These are phyloP conservation scores for Mystacides longicornis DNA, from an alignment of 2,888 invertebrate species.

Conservation along the genomic window DNA sequence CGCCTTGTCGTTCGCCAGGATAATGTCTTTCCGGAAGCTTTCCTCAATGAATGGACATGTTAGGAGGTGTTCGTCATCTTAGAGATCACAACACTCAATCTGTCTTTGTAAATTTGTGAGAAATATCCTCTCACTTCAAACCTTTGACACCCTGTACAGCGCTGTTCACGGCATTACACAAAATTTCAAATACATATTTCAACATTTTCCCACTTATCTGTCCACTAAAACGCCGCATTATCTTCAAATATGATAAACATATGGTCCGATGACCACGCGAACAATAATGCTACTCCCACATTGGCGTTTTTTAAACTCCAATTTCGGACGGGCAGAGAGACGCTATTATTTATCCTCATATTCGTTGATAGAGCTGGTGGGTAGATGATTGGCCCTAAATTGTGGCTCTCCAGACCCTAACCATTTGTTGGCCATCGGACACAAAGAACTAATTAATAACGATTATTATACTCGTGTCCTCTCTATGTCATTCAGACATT, in stretches of 20 bases:
- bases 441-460: no score
- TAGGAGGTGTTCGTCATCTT: no score
- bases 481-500: no score
- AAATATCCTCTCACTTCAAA: not conserved
- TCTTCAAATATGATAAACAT: slow-evolving; percentile 1
- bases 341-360: not conserved
- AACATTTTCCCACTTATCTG: slow-evolving; percentile 1
- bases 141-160: no score
- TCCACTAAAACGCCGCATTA: not conserved
- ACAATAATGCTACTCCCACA: not conserved
- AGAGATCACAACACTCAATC: not conserved
- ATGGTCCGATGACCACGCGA: not conserved
- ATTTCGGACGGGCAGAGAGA: not conserved
- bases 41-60: no score
- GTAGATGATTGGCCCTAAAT: slow-evolving; percentile 1
- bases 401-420: not conserved
- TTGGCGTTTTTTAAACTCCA: not conserved
- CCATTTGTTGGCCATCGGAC: no score
- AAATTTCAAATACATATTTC: no score
- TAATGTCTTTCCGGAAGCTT: no score
- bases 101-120: not conserved
- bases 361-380: not conserved
- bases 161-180: no score
- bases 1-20: no score
- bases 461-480: no score